Evolutionary conservation across 2,113 vertebrate species (phyloP), one percentile per base, ranked within the genome.

Genomic region (Phaetusa simplex): DNA sequence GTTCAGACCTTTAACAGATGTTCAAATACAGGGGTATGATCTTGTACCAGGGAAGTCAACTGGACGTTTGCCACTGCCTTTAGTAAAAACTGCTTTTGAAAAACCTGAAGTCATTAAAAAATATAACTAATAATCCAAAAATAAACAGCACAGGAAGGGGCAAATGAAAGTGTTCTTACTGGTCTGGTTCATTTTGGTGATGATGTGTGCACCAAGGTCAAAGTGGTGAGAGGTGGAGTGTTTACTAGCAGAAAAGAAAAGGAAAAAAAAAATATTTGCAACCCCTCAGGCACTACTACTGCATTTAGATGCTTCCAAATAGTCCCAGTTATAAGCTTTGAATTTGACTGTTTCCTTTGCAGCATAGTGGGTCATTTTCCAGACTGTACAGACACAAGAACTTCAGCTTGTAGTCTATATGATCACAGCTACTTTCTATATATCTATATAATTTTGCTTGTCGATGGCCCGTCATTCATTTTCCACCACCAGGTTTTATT

Each of bases 1-100:
- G 4, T 56, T 95, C 91, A 91, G 92, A 88, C 89, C 82, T 86
- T 55, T 59, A 97, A 55, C 97, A 96, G 95, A 97, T 97, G 97
- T 93, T 88, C 45, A 50, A 26, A 89, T 70, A 64, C 38, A 86
- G 22, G 55, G 49, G 52, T 64, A 86, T 36, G 43, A 43, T 88
- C 40, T 86, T 65, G 84, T 82, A 93, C 82, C 84, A 69, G 4
- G 74, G 42, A 95, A 95, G 66, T 83, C 82, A 91, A 36, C 7
- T 90, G 94, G 84, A 93, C 23, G 61, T 72, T 94, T 95, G 79
- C 94, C 90, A 95, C 78, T 42, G 86, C 53, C 32, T 66, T 74
- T 27, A 89, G 74, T 80, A 69, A 92, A 86, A 94, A 20, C 34
- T 74, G 73, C 56, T 73, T 67, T 77, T 45, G 62, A 77, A 92